Percentiles rank a stretch among this genome's conserved stretches.
phyloP scores from a whole-genome alignment of 2,797 vertebrate species.

The Iguana delicatissima region DNA sequence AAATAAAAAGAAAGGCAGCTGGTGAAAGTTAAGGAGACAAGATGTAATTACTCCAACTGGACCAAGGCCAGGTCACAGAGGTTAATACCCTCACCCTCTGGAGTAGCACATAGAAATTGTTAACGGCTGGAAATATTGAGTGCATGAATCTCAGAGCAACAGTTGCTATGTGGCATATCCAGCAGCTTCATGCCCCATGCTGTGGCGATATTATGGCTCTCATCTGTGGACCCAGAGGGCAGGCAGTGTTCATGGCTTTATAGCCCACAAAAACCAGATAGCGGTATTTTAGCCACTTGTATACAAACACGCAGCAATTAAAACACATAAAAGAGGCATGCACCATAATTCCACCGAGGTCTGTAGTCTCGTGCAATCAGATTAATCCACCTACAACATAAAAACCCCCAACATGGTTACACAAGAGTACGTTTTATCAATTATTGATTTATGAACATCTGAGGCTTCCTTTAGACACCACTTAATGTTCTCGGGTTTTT shows the following conservation, averaged over 20 bases:
- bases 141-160: conserved; percentile 53
- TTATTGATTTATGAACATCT: conserved; percentile 78
- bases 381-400: conserved; percentile 74
- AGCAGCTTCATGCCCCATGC: not conserved
- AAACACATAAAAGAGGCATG: conserved; percentile 65
- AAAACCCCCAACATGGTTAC: conserved; percentile 73
- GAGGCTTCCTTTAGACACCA: conserved; percentile 66
- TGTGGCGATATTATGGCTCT: conserved; percentile 64
- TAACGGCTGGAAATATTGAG: conserved; percentile 56
- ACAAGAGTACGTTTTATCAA: conserved; percentile 73
- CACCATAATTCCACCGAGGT: conserved; percentile 68
- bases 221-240: conserved; percentile 53
- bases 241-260: conserved; percentile 56
- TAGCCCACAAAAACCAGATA: conserved; percentile 51
- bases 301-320: conserved; percentile 70
- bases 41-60: conserved; percentile 51
- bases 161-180: conserved; percentile 47
- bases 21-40: conserved; percentile 58
- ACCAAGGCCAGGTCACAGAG: conserved; percentile 56
- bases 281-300: conserved; percentile 63
- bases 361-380: conserved; percentile 65
- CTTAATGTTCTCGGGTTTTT: conserved; percentile 73
- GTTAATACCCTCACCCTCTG: conserved; percentile 64
- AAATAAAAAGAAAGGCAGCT: conserved; percentile 17
- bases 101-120: conserved; percentile 56